Percentiles rank a stretch among this genome's conserved stretches.
These are phyloP conservation scores for Crotalus viridis DNA, from an alignment of 2,113 vertebrate species.

Conservation along the genomic window DNA sequence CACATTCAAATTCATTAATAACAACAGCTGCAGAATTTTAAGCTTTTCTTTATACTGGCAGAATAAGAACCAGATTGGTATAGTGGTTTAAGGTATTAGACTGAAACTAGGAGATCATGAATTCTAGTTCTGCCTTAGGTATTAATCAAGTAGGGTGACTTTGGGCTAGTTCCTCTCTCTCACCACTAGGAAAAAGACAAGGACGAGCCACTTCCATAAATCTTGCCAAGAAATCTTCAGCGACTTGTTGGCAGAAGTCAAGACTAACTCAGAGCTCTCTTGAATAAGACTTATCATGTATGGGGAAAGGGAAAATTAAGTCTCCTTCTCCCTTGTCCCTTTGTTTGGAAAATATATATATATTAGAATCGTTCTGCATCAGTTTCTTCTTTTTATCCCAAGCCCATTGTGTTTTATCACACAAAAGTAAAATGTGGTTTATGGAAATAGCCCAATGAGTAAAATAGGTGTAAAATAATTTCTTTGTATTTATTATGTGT, in stretches of 20 bases:
- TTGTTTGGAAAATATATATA: background rate
- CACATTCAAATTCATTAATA: background rate
- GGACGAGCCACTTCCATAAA: background rate
- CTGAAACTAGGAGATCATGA: background rate
- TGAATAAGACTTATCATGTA: background rate
- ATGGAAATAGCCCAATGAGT: background rate
- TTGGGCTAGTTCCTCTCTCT: background rate
- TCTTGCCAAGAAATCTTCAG: background rate
- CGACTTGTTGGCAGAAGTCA: background rate
- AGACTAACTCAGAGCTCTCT: background rate
- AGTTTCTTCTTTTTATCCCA: background rate
- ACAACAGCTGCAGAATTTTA: background rate
- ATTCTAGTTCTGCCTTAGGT: background rate
- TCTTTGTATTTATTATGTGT: background rate
- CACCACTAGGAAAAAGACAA: background rate
- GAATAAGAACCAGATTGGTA: background rate
- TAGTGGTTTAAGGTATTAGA: background rate
- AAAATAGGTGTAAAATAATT: background rate
- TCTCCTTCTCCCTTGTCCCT: background rate
- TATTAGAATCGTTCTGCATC: background rate
- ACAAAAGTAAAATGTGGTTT: background rate
- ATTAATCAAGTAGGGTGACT: background rate
- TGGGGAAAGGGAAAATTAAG: background rate
- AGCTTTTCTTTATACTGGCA: background rate
- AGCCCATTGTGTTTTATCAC: background rate